Percentiles rank a stretch among this genome's conserved stretches.
These are phyloP conservation scores for Mesocricetus auratus DNA, from an alignment of 2,113 vertebrate species.

Conservation along the genomic window DNA sequence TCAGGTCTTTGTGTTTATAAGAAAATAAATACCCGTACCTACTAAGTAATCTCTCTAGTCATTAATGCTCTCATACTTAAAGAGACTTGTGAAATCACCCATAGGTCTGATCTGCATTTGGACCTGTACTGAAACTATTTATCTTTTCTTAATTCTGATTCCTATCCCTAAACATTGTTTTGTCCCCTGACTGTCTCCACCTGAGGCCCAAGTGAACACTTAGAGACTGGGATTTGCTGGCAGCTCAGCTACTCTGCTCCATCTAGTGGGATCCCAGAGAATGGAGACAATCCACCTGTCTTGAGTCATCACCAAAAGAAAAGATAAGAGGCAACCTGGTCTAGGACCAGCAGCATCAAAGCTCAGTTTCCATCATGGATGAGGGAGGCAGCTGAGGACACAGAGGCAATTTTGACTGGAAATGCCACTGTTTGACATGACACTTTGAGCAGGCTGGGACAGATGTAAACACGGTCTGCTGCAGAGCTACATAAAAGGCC, in stretches of 20 bases:
- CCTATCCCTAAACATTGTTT: not conserved
- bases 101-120: not conserved
- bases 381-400: not conserved
- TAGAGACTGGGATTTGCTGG: not conserved
- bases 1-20: not conserved
- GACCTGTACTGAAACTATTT: accelerated
- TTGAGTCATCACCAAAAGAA: not conserved
- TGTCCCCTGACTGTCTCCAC: not conserved
- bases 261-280: conserved; percentile 35
- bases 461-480: not conserved
- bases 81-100: not conserved
- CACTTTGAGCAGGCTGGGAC: not conserved
- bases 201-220: not conserved
- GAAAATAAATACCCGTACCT: not conserved
- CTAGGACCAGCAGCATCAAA: accelerated
- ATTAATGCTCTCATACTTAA: not conserved
- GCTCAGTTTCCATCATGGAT: not conserved
- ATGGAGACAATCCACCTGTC: accelerated
- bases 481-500: not conserved
- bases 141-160: not conserved
- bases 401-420: not conserved
- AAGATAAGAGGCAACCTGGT: not conserved
- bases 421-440: not conserved
- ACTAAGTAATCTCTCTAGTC: not conserved
- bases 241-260: conserved; percentile 60